Evolutionary conservation across 1,140 invertebrate genomes (phyloP).

Genomic region (Caenorhabditis tropicalis): DNA sequence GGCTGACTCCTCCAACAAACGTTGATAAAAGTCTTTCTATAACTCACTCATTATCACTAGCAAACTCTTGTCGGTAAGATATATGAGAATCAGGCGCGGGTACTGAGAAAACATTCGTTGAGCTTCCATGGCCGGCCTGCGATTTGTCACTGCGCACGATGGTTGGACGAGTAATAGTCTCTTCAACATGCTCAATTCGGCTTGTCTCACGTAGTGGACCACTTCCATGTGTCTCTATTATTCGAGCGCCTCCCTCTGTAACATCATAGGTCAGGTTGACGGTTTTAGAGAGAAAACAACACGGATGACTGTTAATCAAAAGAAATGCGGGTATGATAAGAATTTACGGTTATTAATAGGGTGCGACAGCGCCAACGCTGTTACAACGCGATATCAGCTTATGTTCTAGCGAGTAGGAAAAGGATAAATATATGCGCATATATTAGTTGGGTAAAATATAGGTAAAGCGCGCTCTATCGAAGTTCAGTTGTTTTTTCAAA

Average conservation of each 20-base stretch:
- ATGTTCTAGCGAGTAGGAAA: too few species aligned
- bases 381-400: too few species aligned
- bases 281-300: too few species aligned
- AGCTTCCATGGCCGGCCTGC: not conserved
- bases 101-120: constrained; percentile 18
- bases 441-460: too few species aligned
- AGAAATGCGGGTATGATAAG: too few species aligned
- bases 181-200: constrained; percentile 35
- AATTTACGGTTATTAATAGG: too few species aligned
- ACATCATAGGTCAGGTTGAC: not conserved
- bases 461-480: too few species aligned
- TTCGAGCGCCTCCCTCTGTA: constrained; percentile 62
- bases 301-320: too few species aligned
- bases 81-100: not conserved
- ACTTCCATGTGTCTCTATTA: constrained; percentile 67
- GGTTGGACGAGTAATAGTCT: not conserved
- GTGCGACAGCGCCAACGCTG: too few species aligned
- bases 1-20: too few species aligned
- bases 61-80: constrained; percentile 7
- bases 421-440: too few species aligned
- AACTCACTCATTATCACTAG: constrained; percentile 25
- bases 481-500: too few species aligned
- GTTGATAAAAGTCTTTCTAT: not conserved
- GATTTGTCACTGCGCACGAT: constrained; percentile 3
- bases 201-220: constrained; percentile 54